Evolutionary conservation across 2,113 vertebrate genomes (phyloP).

Genomic region (Atractosteus spatula): DNA sequence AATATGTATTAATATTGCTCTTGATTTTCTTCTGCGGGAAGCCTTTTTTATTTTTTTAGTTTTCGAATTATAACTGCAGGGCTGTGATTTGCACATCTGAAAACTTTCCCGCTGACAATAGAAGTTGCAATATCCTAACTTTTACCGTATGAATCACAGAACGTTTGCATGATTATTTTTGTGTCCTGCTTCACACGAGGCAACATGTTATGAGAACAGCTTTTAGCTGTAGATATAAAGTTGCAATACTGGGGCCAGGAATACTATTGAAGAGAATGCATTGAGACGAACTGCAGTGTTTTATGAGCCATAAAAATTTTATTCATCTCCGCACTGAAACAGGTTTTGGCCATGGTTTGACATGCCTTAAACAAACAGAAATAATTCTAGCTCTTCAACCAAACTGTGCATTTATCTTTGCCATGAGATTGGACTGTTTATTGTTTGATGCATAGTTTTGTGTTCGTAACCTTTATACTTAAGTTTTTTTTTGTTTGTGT

Average conservation of each 20-base stretch:
- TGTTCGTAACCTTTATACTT: slow-evolving; percentile 74
- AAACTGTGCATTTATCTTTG: slow-evolving; percentile 69
- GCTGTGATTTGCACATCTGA: no score
- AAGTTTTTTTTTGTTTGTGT: slow-evolving; percentile 42
- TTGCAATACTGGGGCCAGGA: slow-evolving; percentile 50
- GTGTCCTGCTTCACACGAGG: neutral
- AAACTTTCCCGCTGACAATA: no score
- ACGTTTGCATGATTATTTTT: neutral
- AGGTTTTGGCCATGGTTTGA: slow-evolving; percentile 92
- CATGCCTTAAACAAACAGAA: slow-evolving; percentile 96
- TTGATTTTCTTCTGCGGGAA: slow-evolving; percentile 48
- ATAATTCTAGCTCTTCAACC: slow-evolving; percentile 81
- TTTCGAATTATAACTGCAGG: neutral
- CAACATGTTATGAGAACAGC: neutral
- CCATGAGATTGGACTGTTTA: slow-evolving; percentile 73
- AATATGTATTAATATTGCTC: slow-evolving; percentile 45
- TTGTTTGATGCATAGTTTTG: slow-evolving; percentile 74
- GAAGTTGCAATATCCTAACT: no score
- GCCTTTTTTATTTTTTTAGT: slow-evolving; percentile 15
- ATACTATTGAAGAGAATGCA: slow-evolving; percentile 68
- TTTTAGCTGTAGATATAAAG: slow-evolving; percentile 37
- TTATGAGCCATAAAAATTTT: slow-evolving; percentile 99
- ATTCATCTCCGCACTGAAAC: slow-evolving; percentile 94
- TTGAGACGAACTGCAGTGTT: slow-evolving; percentile 89
- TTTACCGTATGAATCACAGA: neutral